Conservation (phyloP, 2,113 vertebrate species). For the Peromyscus polionotus region DNA sequence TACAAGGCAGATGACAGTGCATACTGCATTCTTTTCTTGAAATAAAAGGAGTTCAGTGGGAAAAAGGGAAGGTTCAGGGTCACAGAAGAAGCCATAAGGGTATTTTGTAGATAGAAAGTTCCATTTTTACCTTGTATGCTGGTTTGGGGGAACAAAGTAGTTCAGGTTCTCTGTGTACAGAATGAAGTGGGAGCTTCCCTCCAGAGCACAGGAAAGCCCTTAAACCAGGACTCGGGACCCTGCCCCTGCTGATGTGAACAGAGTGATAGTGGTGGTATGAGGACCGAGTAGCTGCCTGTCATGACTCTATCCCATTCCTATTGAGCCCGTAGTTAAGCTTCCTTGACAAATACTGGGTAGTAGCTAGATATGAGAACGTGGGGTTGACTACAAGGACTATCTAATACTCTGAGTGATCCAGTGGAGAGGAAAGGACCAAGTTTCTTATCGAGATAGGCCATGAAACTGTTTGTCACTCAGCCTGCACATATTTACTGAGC, state of each 20-base stretch:
- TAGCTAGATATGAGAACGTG: background rate
- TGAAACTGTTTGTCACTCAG: background rate
- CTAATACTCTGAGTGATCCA: background rate
- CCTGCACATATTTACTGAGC: background rate
- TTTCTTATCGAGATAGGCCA: background rate
- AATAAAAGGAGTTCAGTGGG: conserved; percentile 51
- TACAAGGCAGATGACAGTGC: conserved; percentile 70
- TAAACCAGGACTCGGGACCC: background rate
- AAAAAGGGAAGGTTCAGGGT: conserved; percentile 55
- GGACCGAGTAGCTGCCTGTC: background rate
- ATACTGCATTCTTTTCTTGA: conserved; percentile 63
- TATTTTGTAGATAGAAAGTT: conserved; percentile 48
- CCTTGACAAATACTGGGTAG: background rate
- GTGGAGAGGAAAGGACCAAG: background rate
- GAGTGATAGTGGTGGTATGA: background rate
- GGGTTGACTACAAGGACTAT: background rate
- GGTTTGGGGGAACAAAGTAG: background rate
- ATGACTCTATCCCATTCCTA: background rate
- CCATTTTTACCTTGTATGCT: conserved; percentile 34
- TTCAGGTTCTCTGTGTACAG: background rate
- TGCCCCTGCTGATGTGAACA: background rate
- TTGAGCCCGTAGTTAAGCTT: background rate
- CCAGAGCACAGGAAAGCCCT: background rate
- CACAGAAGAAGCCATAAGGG: conserved; percentile 61
- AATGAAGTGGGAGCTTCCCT: background rate